phyloP scores from a whole-genome alignment of 37 sponge, comb jelly and placozoan genomes.

The Mnemiopsis leidyi region DNA sequence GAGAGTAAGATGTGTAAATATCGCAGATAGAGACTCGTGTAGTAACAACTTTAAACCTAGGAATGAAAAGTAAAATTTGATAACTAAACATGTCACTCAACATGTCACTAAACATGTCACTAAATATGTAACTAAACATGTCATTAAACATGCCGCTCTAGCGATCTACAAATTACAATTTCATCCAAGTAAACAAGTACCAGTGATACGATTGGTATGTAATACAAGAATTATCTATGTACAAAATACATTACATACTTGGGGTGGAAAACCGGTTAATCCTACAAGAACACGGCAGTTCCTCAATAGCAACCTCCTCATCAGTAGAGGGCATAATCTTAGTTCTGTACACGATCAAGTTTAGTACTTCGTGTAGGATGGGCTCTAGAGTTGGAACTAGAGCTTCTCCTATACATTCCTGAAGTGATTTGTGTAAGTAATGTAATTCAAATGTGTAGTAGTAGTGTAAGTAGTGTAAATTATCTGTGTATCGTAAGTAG shows the following conservation, averaged over 20 bases:
- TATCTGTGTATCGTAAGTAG: no score
- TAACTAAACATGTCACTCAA: background rate
- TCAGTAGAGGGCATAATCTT: slow-evolving; percentile 27
- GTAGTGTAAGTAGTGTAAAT: no score
- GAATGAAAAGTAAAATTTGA: background rate
- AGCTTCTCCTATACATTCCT: slow-evolving; percentile 56
- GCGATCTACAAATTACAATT: no score
- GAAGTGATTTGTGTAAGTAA: background rate
- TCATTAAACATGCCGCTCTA: no score
- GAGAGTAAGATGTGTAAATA: background rate
- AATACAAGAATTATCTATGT: background rate
- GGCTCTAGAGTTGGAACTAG: slow-evolving; percentile 26
- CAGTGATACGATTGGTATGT: no score
- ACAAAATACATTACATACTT: background rate
- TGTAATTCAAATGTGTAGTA: no score
- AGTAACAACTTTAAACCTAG: slow-evolving; percentile 39
- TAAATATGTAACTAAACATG: no score
- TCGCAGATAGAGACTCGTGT: background rate
- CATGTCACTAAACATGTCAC: no score
- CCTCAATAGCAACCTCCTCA: slow-evolving; percentile 43
- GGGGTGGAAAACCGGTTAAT: slow-evolving; percentile 38
- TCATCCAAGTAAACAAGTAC: no score
- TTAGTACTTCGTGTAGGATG: background rate
- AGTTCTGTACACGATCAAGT: background rate
- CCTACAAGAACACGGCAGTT: slow-evolving; percentile 41